phyloP scores from a whole-genome alignment of 1,140 invertebrate genomes.

The Pseudomyrmex sp. region DNA sequence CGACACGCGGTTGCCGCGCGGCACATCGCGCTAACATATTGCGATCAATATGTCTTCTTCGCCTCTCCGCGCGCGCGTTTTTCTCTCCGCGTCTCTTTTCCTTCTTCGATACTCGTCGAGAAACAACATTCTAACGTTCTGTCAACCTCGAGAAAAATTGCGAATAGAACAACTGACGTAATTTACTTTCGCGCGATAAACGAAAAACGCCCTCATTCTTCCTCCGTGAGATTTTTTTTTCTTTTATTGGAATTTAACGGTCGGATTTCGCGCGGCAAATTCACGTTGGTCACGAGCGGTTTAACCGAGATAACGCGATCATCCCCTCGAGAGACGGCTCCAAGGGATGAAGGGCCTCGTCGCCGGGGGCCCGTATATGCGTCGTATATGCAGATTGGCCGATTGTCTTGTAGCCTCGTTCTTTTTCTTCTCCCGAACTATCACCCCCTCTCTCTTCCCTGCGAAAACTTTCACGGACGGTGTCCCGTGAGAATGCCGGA shows the following conservation, averaged over 20 bases:
- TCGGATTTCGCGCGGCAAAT: not conserved
- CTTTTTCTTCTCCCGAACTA: constrained; percentile 62
- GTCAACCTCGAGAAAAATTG: too few relatives aligned
- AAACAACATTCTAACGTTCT: too few relatives aligned
- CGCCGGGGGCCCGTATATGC: constrained; percentile 60
- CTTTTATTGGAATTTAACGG: not conserved
- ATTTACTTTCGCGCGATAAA: too few relatives aligned
- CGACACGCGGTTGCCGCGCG: not conserved
- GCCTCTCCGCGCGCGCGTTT: not conserved
- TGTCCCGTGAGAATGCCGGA: constrained; percentile 75
- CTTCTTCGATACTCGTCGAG: not conserved
- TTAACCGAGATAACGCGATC: constrained; percentile 61
- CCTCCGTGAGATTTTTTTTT: not conserved
- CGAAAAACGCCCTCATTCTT: not conserved
- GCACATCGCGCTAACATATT: not conserved
- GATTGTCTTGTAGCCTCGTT: constrained; percentile 74
- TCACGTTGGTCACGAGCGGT: constrained; percentile 32
- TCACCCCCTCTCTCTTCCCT: constrained; percentile 17
- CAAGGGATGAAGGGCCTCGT: constrained; percentile 33
- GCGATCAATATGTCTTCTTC: not conserved
- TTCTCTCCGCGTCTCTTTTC: not conserved
- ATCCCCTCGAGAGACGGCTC: constrained; percentile 42
- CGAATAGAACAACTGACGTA: too few relatives aligned
- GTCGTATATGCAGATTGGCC: constrained; percentile 73
- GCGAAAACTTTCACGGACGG: constrained; percentile 26